A percentile compares a stretch with the other conserved stretches of the same genome.
These are phyloP conservation scores for Drosophila mayri DNA, from an alignment of 1,140 invertebrate species.

Conservation along the genomic window DNA sequence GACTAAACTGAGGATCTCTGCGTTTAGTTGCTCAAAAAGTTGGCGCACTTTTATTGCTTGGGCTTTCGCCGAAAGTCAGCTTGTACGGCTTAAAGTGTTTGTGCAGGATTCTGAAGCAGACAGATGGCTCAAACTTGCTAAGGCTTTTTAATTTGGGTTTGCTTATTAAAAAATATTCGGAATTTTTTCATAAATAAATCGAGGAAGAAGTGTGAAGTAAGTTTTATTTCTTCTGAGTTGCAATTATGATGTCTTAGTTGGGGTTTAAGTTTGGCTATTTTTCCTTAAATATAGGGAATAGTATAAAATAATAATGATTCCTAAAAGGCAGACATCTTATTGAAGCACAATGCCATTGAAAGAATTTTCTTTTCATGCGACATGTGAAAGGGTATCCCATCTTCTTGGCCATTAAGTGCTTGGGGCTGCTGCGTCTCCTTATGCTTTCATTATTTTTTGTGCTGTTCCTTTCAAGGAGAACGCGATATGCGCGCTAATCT, in stretches of 20 bases:
- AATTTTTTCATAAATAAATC: too few species aligned
- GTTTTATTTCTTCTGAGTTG: neutral
- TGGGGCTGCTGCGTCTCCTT: conserved; percentile 25
- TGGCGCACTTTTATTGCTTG: conserved; percentile 52
- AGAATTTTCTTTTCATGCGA: neutral
- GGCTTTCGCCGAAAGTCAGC: conserved; percentile 23
- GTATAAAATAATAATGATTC: too few species aligned
- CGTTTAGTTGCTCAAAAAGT: conserved; percentile 58
- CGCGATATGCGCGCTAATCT: conserved; percentile 79
- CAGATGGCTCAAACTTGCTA: conserved; percentile 16
- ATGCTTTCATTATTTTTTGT: conserved; percentile 53
- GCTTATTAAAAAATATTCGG: neutral
- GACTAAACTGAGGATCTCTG: conserved; percentile 43
- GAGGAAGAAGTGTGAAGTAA: neutral
- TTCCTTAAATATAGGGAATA: too few species aligned
- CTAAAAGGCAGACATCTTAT: neutral
- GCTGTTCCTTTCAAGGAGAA: conserved; percentile 46
- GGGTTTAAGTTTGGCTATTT: too few species aligned
- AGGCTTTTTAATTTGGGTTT: neutral
- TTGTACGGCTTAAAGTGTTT: conserved; percentile 25
- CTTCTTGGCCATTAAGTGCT: conserved; percentile 21
- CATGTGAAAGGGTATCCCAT: conserved; percentile 50
- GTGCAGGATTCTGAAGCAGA: neutral
- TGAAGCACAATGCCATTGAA: neutral
- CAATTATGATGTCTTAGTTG: neutral